A percentile compares a stretch with the other conserved stretches of the same genome.
These are phyloP conservation scores for Umimayanthus chanpuru DNA, from an alignment of 92 coral and sea anemone species.

Conservation along the genomic window DNA sequence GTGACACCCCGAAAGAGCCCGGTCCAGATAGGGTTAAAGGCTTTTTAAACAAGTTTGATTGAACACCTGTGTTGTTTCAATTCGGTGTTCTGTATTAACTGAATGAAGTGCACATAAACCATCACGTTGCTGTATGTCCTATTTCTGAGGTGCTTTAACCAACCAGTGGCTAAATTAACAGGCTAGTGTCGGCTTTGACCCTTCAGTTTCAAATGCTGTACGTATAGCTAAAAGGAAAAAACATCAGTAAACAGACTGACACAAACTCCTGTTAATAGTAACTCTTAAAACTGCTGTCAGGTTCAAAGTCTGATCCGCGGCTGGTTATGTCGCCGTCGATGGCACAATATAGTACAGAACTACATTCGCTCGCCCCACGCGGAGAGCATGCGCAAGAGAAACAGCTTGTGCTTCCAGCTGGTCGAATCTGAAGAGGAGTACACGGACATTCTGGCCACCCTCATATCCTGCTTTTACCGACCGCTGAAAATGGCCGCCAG, in stretches of 20 bases:
- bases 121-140: no score
- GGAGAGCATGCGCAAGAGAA: constrained; percentile 97
- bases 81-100: no score
- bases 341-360: constrained; percentile 95
- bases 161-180: no score
- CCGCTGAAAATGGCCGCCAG: constrained; percentile 99
- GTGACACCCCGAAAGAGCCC: no score
- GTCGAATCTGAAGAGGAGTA: constrained; percentile 92
- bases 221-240: no score
- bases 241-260: neutral
- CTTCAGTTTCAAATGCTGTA: no score
- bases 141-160: no score
- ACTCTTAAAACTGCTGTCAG: constrained; percentile 50
- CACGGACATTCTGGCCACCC: constrained; percentile 81
- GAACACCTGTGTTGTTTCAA: no score
- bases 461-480: constrained; percentile 89
- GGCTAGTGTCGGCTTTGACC: no score
- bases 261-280: neutral
- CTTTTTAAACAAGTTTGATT: no score
- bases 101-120: no score
- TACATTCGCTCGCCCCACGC: constrained; percentile 99
- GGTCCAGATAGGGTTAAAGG: no score
- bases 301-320: constrained; percentile 97
- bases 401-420: constrained; percentile 87
- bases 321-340: constrained; percentile 99